Percentiles rank a stretch among this genome's conserved stretches.
Conservation (phyloP, 2,113 vertebrate species). For the Tupaia tana region DNA sequence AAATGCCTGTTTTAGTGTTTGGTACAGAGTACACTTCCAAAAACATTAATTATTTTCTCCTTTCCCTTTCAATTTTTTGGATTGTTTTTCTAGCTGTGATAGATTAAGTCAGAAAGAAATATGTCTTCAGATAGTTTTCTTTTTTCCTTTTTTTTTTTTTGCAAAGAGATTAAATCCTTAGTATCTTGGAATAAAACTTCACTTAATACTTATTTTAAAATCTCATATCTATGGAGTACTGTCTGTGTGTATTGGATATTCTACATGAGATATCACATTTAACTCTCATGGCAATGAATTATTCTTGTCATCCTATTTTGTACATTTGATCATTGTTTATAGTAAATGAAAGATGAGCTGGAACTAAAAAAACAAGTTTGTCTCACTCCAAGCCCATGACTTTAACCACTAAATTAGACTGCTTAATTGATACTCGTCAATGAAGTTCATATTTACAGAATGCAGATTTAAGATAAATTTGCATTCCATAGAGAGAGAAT, state of each 20-base stretch:
- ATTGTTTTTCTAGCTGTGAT: background rate
- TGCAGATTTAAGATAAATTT: background rate
- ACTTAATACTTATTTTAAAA: slow-evolving; percentile 11
- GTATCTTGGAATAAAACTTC: background rate
- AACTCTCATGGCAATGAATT: background rate
- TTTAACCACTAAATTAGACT: background rate
- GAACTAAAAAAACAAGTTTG: background rate
- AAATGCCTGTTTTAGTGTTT: background rate
- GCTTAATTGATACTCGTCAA: background rate
- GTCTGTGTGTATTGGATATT: background rate
- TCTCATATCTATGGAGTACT: background rate
- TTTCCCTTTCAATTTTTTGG: background rate
- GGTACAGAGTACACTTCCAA: background rate
- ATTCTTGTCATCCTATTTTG: background rate
- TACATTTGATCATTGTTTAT: background rate
- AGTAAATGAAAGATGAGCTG: background rate
- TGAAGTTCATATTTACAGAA: background rate
- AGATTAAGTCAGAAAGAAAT: background rate
- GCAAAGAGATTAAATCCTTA: background rate
- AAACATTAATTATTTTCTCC: background rate
- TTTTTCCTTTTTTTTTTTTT: slow-evolving; percentile 34
- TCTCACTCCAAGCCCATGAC: background rate
- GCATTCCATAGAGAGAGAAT: background rate
- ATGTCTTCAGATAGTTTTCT: background rate
- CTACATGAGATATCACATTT: background rate